Evolutionary conservation across 2,888 invertebrate genomes (phyloP).

Genomic region (Agelastica alni): DNA sequence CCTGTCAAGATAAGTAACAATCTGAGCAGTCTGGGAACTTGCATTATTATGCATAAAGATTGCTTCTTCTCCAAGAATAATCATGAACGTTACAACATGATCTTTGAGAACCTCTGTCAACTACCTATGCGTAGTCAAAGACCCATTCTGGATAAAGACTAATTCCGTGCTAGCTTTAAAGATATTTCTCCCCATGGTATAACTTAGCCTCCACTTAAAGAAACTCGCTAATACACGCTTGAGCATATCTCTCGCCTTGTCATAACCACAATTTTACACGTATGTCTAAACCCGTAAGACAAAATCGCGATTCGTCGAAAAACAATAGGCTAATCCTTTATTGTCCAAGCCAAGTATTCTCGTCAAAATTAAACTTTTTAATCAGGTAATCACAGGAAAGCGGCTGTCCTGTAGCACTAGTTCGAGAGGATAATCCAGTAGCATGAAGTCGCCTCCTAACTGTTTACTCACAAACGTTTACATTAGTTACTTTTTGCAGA

Average conservation of each 20-base stretch:
- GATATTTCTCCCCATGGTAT: conserved; percentile 9
- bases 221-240: conserved; percentile 6
- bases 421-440: too few relatives aligned
- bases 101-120: not conserved
- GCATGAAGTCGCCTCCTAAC: too few relatives aligned
- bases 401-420: too few relatives aligned
- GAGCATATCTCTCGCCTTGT: conserved; percentile 2
- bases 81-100: not conserved
- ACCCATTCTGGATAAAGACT: not conserved
- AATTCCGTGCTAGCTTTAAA: conserved; percentile 2
- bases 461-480: too few relatives aligned
- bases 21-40: conserved; percentile 4
- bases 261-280: not conserved
- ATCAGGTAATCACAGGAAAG: too few relatives aligned
- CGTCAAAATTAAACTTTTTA: too few relatives aligned
- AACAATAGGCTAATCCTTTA: conserved; percentile 18
- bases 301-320: conserved; percentile 17
- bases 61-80: too few relatives aligned
- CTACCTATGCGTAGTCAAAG: not conserved
- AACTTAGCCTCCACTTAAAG: not conserved
- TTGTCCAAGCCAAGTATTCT: too few relatives aligned
- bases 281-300: conserved; percentile 1
- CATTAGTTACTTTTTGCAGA: too few relatives aligned
- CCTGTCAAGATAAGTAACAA: conserved; percentile 1
- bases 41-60: conserved; percentile 2